Conservation (phyloP, 2,888 invertebrate species). For the Nasonovia ribisnigri region DNA sequence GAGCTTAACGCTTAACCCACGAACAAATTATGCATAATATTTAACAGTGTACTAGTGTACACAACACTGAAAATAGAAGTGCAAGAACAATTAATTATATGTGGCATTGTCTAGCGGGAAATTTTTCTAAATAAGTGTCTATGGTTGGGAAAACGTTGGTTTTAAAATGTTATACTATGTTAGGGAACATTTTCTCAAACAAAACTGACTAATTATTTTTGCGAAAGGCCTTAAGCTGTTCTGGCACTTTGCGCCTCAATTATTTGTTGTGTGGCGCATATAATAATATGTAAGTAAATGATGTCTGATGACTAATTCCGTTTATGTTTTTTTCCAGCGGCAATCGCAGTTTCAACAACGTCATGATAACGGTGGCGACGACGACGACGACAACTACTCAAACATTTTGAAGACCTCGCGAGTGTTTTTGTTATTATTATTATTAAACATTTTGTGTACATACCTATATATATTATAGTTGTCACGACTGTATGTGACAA, state of each 20-base stretch:
- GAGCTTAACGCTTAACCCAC: neutral
- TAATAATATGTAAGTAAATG: neutral
- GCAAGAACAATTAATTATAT: neutral
- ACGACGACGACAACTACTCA: neutral
- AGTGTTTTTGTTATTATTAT: neutral
- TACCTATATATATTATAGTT: neutral
- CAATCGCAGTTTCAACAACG: neutral
- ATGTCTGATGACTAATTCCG: neutral
- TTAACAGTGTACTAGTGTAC: neutral
- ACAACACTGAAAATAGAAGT: neutral
- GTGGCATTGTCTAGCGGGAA: neutral
- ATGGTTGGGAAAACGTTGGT: too few relatives aligned
- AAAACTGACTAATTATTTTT: neutral
- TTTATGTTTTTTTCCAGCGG: conserved; percentile 22
- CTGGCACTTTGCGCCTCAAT: neutral
- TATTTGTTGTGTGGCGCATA: neutral
- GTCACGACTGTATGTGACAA: neutral
- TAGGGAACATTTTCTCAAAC: too few relatives aligned
- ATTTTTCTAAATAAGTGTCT: too few relatives aligned
- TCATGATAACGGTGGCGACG: neutral
- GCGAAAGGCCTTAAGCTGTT: neutral
- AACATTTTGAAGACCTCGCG: neutral
- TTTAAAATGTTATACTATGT: too few relatives aligned
- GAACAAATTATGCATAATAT: neutral
- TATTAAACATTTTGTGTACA: neutral